phyloP scores from a whole-genome alignment of 2,113 vertebrate species.

The Phasianus colchicus region DNA sequence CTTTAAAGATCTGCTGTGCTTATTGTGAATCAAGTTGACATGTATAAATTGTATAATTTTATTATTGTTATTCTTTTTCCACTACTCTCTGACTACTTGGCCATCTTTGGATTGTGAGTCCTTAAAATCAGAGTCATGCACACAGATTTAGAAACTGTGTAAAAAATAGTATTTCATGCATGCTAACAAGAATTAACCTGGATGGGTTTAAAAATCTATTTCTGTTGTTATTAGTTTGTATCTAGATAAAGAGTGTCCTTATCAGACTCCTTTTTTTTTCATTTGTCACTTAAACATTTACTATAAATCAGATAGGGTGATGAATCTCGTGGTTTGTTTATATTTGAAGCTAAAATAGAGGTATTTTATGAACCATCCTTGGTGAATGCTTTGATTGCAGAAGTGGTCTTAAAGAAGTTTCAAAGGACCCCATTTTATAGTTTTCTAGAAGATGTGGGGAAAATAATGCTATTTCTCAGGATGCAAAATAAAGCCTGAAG shows the following conservation, averaged over 20 bases:
- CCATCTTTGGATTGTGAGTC: not conserved
- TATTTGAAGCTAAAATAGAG: constrained; percentile 40
- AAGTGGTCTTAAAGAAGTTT: constrained; percentile 35
- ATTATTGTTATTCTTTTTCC: constrained; percentile 62
- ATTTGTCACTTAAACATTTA: not conserved
- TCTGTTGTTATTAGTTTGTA: not conserved
- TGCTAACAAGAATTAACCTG: not conserved
- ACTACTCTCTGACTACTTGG: constrained; percentile 3
- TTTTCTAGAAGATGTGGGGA: constrained; percentile 9
- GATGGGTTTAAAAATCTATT: not conserved
- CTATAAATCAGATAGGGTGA: constrained; percentile 6
- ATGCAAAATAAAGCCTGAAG: not conserved
- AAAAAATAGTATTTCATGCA: not conserved
- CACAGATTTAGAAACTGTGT: not conserved
- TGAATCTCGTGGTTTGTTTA: constrained; percentile 40
- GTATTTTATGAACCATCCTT: constrained; percentile 47
- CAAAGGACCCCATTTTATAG: constrained; percentile 19
- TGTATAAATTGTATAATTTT: constrained; percentile 51
- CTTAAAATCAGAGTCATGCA: not conserved
- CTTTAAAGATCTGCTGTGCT: constrained; percentile 45
- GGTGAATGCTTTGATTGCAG: constrained; percentile 34
- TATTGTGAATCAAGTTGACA: constrained; percentile 59
- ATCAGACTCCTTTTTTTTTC: not conserved
- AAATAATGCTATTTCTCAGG: constrained; percentile 11
- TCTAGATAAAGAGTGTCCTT: not conserved